Conservation (phyloP, 2,797 vertebrate species). For the Acanthiza pusilla region DNA sequence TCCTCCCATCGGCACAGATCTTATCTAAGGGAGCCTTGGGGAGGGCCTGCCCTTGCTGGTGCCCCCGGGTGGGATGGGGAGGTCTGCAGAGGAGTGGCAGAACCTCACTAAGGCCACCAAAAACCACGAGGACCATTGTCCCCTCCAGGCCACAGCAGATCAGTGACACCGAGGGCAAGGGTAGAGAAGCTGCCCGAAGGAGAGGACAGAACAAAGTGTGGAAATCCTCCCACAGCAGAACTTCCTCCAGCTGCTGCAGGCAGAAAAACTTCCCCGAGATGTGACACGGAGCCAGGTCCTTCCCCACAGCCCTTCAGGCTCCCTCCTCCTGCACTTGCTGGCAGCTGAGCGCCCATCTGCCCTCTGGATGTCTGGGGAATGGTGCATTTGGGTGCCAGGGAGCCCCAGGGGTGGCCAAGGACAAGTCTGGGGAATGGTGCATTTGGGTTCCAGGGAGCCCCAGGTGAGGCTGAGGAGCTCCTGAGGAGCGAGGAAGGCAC, state of each 20-base stretch:
- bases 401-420: neutral
- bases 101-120: neutral
- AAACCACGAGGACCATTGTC: rapidly evolving
- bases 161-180: neutral
- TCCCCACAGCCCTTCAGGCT: neutral
- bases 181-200: neutral
- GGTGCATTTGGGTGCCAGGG: neutral
- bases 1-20: neutral
- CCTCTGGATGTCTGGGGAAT: neutral
- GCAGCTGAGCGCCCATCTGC: neutral
- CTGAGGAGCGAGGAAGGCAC: neutral
- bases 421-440: rapidly evolving
- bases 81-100: neutral
- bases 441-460: neutral
- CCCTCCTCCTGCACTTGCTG: neutral
- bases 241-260: neutral
- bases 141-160: neutral
- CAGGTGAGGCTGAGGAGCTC: neutral
- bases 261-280: neutral
- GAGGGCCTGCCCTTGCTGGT: neutral
- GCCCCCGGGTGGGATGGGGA: neutral
- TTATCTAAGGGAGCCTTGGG: rapidly evolving
- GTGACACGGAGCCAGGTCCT: neutral
- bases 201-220: neutral
- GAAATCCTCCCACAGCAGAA: neutral